Evolutionary conservation across 2,113 vertebrate genomes (phyloP), one percentile per base, ranked within the genome.

Genomic region (Andinoacara biseriatus): DNA sequence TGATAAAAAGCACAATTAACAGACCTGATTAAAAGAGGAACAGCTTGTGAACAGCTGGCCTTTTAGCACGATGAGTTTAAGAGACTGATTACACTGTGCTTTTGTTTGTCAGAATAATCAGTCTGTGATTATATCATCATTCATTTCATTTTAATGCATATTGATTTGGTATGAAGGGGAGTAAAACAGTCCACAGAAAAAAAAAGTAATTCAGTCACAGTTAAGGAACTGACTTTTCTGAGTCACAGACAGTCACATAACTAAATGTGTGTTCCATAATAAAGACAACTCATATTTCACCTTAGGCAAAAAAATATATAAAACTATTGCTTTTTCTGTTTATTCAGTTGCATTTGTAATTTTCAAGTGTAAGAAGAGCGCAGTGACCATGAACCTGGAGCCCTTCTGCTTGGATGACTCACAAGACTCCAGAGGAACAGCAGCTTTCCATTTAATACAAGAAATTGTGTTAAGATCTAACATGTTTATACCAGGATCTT

Each of bases 361-460:
- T 82, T 72, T 33, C 72, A 61, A 78, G 29, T 35, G 18, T 5
- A 78, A 49, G 31, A 62, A 74, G 58, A 60, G 33, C 72, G 49
- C 18, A 74, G 63, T 54, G 35, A 61, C 86, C 81, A 87, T 74
- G 58, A n/a, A 72, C 75, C 67, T 33, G 17, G 6, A 74, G 58
- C 46, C 18, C 7, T 76, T 74, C 46, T 81, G 56, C 62, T 61
- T 31, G 26, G 74, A 35, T 80, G 89, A 88, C 62, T 91, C 88
- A 77, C 61, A 65, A 78, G 24, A 79, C 74, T 89, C 76, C 22
- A 43, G 72, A 85, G 74, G 40, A 63, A 80, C 74, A 43, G 63
- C 38, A 79, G 65, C 49, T 83, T 92, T 90, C 81, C 78, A 86
- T 88, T 81, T 87, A 84, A 88, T 84, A 82, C 60, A 78, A 78